Evolutionary conservation across 37 sponge, comb jelly and placozoan species (phyloP), one percentile per base, ranked within the genome.

Genomic region (Ianthella basta): DNA sequence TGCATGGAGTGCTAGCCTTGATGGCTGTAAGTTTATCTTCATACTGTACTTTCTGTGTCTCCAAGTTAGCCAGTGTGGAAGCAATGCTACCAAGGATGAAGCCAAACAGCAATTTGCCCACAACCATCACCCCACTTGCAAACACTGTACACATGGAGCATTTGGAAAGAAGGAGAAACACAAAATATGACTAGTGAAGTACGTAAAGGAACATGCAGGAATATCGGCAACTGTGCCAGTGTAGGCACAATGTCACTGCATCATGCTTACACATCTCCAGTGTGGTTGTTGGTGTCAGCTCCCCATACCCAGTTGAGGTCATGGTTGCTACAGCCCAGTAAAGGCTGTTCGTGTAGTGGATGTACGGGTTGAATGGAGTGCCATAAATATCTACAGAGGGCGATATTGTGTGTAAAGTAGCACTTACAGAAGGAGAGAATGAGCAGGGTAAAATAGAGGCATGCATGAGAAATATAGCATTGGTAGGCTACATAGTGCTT

Each of bases 241-340:
- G n/a, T n/a, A n/a, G n/a, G n/a, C n/a, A 19, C 18, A 56, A 18
- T 56, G 59, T 19, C 27, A 29, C 29, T 30, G 27, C 66, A 64
- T 29, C 66, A 64, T 20, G 25, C 78, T 75, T 41, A 75, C 78
- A 75, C 75, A 72, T 70, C 72, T 84, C 85, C 35, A 84, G 55
- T 53, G 29, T 75, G 24, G 40, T 70, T 4, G 85, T 84, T 24
- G 86, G 86, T 14, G 59, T 55, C 23, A 86, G 55, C 15, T 86
- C 87, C 0, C 86, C 87, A 74, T 90, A 90, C 18, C 87, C 86
- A n/a, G 89, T 88, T 12, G 95, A 88, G 38, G 95, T 94, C 95
- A 94, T 91, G 19, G 95, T 94, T 10, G 91, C 87, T 40, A 89
- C 87, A 35, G 91, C 84, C 91, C 89, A 91, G 85, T 94, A 94